Evolutionary conservation across 2,888 invertebrate species (phyloP), one percentile per base, ranked within the genome.

Genomic region (Clusia tigrina): DNA sequence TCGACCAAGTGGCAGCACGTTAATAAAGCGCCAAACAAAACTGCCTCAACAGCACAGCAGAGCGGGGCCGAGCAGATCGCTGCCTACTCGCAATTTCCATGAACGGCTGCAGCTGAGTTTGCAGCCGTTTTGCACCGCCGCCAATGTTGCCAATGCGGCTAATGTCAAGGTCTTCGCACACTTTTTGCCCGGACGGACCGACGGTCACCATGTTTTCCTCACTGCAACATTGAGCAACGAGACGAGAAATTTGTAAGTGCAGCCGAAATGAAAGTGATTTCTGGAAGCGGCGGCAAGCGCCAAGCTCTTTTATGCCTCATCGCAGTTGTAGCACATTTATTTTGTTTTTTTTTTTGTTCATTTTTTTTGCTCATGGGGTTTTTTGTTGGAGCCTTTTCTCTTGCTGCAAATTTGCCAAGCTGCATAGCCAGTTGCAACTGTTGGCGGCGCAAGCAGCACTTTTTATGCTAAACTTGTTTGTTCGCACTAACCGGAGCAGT

Each of bases 181-280:
- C 42, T 42, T 6, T 6, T 15, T 6, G 42, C 3, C 42, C 9
- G 15, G 42, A 6, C 42, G 42, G n/a, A 3, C 9, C 15, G 3
- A n/a, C n/a, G n/a, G n/a, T n/a, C n/a, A n/a, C 6, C 32, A 32
- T 32, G 32, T 12, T 6, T n/a, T n/a, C n/a, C n/a, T n/a, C n/a
- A n/a, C n/a, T n/a, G n/a, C n/a, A n/a, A n/a, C n/a, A n/a, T n/a
- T n/a, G n/a, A n/a, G n/a, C n/a, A 42, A 42, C 42, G 48, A 48
- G 22, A 22, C 48, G 48, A 2, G 48, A 48, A 48, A 48, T 18
- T 6, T 15, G 20, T n/a, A 48, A 48, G 22, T 48, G 18, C 22
- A 48, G 20, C 15, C 48, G 22, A 48, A 48, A 48, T 48, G 48
- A 48, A 48, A 48, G 48, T 48, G 48, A 48, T 48, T 15, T 48